Percentiles rank a stretch among this genome's conserved stretches.
Evolutionary conservation across 2,888 invertebrate genomes (phyloP).

Genomic region (Diachrysia chrysitis): DNA sequence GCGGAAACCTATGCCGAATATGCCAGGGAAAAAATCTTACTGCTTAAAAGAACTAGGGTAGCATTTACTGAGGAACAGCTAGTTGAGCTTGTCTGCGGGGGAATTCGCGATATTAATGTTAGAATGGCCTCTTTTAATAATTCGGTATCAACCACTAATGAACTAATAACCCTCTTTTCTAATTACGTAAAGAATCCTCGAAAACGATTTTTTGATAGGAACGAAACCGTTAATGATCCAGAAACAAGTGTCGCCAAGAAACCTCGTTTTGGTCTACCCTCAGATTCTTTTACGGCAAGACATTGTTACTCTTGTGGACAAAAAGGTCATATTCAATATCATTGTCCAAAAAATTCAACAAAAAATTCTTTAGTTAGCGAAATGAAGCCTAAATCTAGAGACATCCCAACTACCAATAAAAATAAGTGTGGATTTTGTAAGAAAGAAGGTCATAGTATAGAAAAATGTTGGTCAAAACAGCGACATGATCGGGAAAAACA

Average conservation of each 20-base stretch:
- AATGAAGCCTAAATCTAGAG: constrained; percentile 3
- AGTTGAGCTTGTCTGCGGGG: constrained; percentile 25
- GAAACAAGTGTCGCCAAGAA: constrained; percentile 9
- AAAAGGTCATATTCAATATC: constrained; percentile 13
- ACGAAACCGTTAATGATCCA: constrained; percentile 6
- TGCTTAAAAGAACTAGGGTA: constrained; percentile 17
- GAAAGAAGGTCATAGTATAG: constrained; percentile 17
- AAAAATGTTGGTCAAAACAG: constrained; percentile 11
- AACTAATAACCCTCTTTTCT: constrained; percentile 10
- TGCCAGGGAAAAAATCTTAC: constrained; percentile 23
- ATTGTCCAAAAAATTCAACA: constrained; percentile 8
- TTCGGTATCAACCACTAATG: constrained; percentile 6
- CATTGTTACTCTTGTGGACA: constrained; percentile 10
- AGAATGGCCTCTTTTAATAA: constrained; percentile 18
- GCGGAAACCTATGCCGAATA: constrained; percentile 26
- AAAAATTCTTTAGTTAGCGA: neutral
- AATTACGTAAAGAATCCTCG: constrained; percentile 3
- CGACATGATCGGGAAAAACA: constrained; percentile 13
- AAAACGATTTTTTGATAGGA: constrained; percentile 10
- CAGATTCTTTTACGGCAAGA: neutral
- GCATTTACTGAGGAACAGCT: constrained; percentile 24
- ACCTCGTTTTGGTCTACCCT: neutral
- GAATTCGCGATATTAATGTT: constrained; percentile 21
- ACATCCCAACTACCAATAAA: neutral
- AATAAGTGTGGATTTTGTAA: constrained; percentile 11